These are phyloP conservation scores for Drosophila cognata DNA, from an alignment of 2,888 invertebrate species.

Conservation along the genomic window DNA sequence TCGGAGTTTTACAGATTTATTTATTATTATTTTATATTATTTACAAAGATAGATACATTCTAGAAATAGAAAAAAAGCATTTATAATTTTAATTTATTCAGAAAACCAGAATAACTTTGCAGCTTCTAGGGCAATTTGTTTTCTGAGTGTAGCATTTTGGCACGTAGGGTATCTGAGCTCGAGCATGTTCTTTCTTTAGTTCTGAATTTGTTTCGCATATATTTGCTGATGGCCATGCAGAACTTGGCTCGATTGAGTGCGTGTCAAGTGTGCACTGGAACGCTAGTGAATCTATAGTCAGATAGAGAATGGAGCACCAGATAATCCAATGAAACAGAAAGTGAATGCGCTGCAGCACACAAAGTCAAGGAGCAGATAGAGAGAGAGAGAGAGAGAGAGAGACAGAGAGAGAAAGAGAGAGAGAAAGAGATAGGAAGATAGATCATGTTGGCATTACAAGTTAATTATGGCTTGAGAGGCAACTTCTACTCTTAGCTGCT, in stretches of 20 bases:
- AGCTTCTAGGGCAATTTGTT: not conserved
- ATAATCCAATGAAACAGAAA: constrained; percentile 34
- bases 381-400: not conserved
- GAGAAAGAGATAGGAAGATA: not conserved
- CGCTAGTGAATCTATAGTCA: constrained; percentile 60
- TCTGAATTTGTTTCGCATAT: constrained; percentile 13
- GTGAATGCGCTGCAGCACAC: constrained; percentile 1
- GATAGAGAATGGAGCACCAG: constrained; percentile 4
- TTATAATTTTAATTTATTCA: not conserved
- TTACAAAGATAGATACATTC: not conserved
- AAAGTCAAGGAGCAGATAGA: not conserved
- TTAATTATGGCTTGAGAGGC: constrained; percentile 5
- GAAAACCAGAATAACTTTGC: not conserved
- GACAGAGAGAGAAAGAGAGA: too few relatives aligned
- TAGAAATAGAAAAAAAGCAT: not conserved
- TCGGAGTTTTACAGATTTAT: not conserved
- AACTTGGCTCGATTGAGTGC: constrained; percentile 46
- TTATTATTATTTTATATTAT: not conserved
- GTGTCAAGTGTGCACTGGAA: constrained; percentile 42
- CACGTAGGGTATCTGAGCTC: constrained; percentile 6
- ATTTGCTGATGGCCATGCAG: constrained; percentile 28
- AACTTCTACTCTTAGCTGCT: not conserved
- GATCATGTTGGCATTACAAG: constrained; percentile 9
- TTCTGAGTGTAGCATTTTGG: not conserved
- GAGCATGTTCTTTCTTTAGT: not conserved